Conservation (phyloP, 2,797 vertebrate genomes). For the Acrocephalus scirpaceus region DNA sequence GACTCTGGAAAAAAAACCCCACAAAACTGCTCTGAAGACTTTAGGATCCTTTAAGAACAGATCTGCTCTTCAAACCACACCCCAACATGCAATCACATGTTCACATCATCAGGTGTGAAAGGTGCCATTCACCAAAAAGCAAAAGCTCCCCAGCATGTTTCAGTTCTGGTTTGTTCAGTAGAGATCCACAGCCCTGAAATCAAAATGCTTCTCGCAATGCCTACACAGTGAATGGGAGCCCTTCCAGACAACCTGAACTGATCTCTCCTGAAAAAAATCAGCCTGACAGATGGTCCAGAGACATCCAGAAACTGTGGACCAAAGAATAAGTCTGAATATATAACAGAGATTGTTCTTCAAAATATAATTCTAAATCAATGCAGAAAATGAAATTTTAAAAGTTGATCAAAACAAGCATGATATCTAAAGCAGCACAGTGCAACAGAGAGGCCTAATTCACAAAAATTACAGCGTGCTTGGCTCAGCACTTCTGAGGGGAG, state of each 20-base stretch:
- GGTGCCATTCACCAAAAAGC: not conserved
- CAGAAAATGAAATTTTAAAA: not conserved
- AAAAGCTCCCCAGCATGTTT: not conserved
- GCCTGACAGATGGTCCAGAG: not conserved
- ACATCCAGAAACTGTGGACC: not conserved
- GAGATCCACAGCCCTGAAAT: not conserved
- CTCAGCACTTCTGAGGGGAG: not conserved
- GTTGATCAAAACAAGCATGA: not conserved
- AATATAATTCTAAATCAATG: not conserved
- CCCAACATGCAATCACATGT: not conserved
- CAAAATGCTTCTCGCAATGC: not conserved
- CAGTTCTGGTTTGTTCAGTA: not conserved
- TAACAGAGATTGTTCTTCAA: not conserved
- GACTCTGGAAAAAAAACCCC: not conserved
- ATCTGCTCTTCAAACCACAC: not conserved
- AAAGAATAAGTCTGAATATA: not conserved
- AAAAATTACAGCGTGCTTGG: not conserved
- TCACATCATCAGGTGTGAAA: not conserved
- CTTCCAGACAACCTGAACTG: constrained; percentile 2
- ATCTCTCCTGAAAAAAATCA: not conserved
- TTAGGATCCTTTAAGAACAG: not conserved
- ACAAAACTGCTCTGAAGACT: not conserved
- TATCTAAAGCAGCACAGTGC: not conserved
- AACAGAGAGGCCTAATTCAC: not conserved
- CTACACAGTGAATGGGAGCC: not conserved